These are phyloP conservation scores for Pterocles burchelli DNA, from an alignment of 2,113 vertebrate genomes.

Conservation along the genomic window DNA sequence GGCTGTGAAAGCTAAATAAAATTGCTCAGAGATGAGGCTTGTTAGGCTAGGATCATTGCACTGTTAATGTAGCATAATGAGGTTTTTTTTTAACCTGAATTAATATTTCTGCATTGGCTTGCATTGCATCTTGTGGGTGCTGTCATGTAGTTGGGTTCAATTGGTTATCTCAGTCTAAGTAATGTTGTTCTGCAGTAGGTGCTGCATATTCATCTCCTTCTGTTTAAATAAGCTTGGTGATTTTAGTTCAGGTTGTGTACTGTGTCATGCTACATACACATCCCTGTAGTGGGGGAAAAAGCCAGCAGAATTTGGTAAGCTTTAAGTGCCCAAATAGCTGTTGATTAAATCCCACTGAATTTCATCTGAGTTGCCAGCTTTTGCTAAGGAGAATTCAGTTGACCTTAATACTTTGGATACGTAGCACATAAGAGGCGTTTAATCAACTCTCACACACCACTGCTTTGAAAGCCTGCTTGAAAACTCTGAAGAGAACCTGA, in stretches of 20 bases:
- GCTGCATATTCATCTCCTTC: neutral
- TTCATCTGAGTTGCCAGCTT: conserved; percentile 32
- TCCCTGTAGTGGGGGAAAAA: neutral
- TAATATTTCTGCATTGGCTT: neutral
- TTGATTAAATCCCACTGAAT: conserved; percentile 19
- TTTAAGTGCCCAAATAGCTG: neutral
- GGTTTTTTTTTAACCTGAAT: neutral
- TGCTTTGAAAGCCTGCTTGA: neutral
- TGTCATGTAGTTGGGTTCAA: neutral
- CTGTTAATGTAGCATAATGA: neutral
- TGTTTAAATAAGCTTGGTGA: neutral
- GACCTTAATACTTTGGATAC: conserved; percentile 1
- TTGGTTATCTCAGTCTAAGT: neutral
- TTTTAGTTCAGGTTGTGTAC: conserved; percentile 16
- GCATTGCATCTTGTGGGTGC: neutral
- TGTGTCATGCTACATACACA: neutral
- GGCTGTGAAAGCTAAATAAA: neutral
- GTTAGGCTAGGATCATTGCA: neutral
- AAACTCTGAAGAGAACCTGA: neutral
- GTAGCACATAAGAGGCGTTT: neutral
- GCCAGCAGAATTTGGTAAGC: neutral
- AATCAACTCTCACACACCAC: conserved; percentile 14
- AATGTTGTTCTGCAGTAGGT: neutral
- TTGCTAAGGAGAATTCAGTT: conserved; percentile 10
- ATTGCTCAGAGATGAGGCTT: neutral